phyloP scores from a whole-genome alignment of 2,113 vertebrate genomes.

The Limnothrissa miodon region DNA sequence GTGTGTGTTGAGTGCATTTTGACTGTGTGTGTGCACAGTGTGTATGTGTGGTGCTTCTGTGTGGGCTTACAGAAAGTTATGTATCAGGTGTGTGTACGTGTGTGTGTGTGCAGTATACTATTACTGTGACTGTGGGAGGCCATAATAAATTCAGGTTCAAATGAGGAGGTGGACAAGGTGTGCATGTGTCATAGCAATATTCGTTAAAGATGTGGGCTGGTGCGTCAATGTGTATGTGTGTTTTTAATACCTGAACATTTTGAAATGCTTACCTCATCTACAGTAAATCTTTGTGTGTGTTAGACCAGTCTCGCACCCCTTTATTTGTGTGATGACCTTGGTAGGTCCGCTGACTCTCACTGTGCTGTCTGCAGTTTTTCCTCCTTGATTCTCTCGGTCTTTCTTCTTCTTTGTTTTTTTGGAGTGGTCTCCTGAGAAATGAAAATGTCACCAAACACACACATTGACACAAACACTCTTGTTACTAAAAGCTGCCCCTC shows the following conservation, averaged over 20 bases:
- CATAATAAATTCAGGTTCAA: not conserved
- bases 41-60: not conserved
- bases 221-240: not conserved
- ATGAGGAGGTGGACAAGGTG: not conserved
- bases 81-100: not conserved
- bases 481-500: too few relatives aligned
- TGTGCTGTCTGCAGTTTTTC: not conserved
- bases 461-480: not conserved
- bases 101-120: not conserved
- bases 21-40: not conserved
- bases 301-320: not conserved
- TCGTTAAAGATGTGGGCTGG: not conserved
- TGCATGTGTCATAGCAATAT: not conserved
- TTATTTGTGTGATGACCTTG: not conserved
- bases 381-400: too few relatives aligned
- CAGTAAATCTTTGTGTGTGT: not conserved
- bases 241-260: not conserved
- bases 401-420: too few relatives aligned
- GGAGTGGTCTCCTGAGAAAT: not conserved
- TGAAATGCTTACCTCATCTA: not conserved
- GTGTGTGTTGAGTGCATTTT: not conserved
- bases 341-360: not conserved
- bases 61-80: not conserved
- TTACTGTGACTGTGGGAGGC: not conserved
- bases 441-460: not conserved